These are phyloP conservation scores for Alligator sinensis DNA, from an alignment of 2,113 vertebrate genomes.

Conservation along the genomic window DNA sequence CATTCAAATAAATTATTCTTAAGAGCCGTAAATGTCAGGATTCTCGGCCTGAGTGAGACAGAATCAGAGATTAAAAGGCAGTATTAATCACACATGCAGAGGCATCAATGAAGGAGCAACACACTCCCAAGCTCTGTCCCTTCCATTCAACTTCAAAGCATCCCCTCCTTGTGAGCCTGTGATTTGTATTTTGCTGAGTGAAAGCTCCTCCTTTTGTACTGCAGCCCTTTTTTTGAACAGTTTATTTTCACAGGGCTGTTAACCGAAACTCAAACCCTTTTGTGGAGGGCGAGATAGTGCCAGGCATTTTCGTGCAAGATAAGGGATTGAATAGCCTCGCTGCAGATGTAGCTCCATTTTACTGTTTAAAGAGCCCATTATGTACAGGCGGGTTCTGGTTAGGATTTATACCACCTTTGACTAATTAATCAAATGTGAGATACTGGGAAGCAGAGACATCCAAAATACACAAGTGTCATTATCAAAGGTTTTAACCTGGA, in stretches of 20 bases:
- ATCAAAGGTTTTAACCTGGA: slow-evolving; percentile 32
- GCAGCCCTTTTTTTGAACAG: neutral
- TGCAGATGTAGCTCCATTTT: neutral
- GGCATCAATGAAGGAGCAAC: neutral
- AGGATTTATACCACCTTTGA: neutral
- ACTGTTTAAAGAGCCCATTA: slow-evolving; percentile 5
- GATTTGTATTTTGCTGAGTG: neutral
- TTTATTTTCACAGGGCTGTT: neutral
- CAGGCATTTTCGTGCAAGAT: neutral
- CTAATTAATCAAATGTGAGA: slow-evolving; percentile 28
- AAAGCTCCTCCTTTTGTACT: neutral
- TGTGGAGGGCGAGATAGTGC: neutral
- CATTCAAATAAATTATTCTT: neutral
- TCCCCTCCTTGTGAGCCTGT: neutral
- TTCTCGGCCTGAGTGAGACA: fast-evolving
- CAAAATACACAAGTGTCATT: slow-evolving; percentile 27
- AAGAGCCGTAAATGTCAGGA: neutral
- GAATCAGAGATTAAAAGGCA: neutral
- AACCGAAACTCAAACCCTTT: neutral
- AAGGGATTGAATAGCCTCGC: slow-evolving; percentile 1
- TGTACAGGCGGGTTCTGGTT: neutral
- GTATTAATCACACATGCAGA: neutral
- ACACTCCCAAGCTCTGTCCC: fast-evolving
- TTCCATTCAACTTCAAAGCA: neutral
- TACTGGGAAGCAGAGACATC: neutral